Evolutionary conservation across 2,888 invertebrate genomes (phyloP).

Genomic region (Nomada hirtipes): DNA sequence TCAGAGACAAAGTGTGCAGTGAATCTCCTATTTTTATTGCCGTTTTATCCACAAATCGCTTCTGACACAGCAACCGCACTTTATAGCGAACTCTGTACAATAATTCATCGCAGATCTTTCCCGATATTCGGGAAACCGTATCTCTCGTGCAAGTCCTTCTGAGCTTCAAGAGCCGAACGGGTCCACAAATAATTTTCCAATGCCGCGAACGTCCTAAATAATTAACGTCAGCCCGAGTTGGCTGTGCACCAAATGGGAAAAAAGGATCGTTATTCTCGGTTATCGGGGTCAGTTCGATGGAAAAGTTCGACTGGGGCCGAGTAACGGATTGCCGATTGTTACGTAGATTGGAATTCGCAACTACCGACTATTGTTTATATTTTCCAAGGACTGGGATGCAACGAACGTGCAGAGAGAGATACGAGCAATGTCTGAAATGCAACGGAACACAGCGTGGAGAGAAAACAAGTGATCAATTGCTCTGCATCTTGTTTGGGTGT

Average conservation of each 20-base stretch:
- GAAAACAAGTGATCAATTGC: background rate
- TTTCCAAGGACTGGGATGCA: background rate
- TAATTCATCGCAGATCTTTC: slow-evolving; percentile 11
- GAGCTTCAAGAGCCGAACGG: background rate
- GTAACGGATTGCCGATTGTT: background rate
- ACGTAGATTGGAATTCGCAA: slow-evolving; percentile 2
- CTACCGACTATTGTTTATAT: slow-evolving; percentile 1
- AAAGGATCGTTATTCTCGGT: background rate
- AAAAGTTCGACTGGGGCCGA: background rate
- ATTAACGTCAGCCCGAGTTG: slow-evolving; percentile 29
- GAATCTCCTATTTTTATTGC: background rate
- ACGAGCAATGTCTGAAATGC: too few species aligned
- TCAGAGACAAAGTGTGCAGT: background rate
- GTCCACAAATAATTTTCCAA: slow-evolving; percentile 16
- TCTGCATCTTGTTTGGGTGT: background rate
- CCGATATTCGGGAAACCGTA: background rate
- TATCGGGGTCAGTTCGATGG: background rate
- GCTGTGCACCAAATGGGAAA: background rate
- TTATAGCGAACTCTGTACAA: background rate
- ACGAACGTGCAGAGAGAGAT: background rate
- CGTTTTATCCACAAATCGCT: background rate
- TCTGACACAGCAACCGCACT: background rate
- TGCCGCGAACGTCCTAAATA: slow-evolving; percentile 24
- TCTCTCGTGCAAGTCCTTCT: background rate
- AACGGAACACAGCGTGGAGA: background rate